These are phyloP conservation scores for Pseudopipra pipra DNA, from an alignment of 2,113 vertebrate species.

Conservation along the genomic window DNA sequence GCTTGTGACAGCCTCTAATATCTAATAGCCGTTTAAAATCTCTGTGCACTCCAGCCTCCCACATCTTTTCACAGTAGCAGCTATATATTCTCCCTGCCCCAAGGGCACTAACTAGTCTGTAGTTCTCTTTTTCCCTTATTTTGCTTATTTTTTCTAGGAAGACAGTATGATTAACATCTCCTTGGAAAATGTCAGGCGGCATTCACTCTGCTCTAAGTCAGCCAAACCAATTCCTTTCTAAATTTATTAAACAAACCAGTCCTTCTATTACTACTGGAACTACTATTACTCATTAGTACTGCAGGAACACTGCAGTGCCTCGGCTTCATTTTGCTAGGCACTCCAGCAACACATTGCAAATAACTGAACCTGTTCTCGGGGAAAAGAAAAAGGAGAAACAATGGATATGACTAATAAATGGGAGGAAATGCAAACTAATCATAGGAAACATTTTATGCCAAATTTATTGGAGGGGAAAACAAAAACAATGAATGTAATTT, in stretches of 20 bases:
- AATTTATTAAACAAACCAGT: background rate
- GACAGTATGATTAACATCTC: background rate
- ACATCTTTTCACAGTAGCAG: background rate
- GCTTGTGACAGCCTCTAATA: background rate
- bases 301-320: background rate
- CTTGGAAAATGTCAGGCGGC: background rate
- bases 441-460: background rate
- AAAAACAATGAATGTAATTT: background rate
- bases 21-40: background rate
- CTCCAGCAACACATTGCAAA: background rate
- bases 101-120: background rate
- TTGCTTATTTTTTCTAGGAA: slow-evolving; percentile 4
- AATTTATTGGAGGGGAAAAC: background rate
- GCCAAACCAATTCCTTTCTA: background rate
- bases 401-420: background rate
- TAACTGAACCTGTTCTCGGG: background rate
- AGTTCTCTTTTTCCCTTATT: background rate
- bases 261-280: background rate
- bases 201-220: background rate
- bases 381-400: background rate
- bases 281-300: background rate
- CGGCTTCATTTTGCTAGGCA: background rate
- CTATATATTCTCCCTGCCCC: background rate
- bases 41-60: background rate
- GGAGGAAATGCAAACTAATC: background rate